Base-by-base conservation (phyloP, 2,113 vertebrate species). In the Capricornis sumatraensis region DNA sequence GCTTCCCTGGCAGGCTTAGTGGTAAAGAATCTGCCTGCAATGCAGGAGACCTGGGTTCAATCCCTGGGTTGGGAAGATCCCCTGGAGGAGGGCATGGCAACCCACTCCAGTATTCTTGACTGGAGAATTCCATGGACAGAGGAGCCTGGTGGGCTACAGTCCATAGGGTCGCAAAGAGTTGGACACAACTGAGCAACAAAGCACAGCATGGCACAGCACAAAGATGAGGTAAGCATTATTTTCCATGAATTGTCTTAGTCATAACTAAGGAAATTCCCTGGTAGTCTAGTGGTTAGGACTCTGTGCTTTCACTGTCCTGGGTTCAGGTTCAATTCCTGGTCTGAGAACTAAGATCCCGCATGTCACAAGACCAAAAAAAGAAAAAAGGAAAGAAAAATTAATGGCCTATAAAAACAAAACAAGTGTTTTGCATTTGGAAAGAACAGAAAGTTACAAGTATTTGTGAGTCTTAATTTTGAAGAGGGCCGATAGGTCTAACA, bases 151-250 rank as follows among this genome's bases (percentile, higher is more conserved):
- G 1, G 67, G 67, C 19, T 71, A 40, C 10, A 71, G 19, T 40
- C 67, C 10, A 40, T 12, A 23, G 19, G 2, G n/a, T 40, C 19
- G 0, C 67, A 71, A 23, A 71, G n/a, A 71, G 10, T 23, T 12
- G 9, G 67, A 40, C n/a, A 71, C 19, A 11, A 2, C 19, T 71
- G 67, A 71, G 19, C 19, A 6, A 23, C 67, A 23, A 40, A 71
- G 67, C 19, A 71, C 19, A 71, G 67, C 67, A 23, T 3, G n/a
- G n/a, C n/a, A 40, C 67, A 71, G 67, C 19, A 71, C 67, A 71
- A 71, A 40, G n/a, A 71, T 40, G 64, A 71, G 9, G 19, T 36
- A 40, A 71, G n/a, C n/a, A 71, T 71, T 40, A 71, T 27, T 92
- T 64, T 60, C 17, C 25, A 62, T 78, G 11, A 4, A 47, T 53